Evolutionary conservation across 2,888 invertebrate species (phyloP).

Genomic region (Coleophora deauratella): DNA sequence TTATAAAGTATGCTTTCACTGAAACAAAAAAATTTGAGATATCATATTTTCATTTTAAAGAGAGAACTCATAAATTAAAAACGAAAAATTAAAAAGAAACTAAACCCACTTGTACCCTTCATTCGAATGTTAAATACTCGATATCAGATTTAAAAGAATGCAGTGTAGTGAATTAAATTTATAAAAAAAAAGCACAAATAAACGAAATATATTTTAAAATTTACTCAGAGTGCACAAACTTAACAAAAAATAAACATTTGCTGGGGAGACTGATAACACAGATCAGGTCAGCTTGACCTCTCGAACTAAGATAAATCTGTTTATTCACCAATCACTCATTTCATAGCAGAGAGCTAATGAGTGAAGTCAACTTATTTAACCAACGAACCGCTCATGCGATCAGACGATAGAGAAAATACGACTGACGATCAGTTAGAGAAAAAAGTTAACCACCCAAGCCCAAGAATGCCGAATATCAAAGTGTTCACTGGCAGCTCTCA

Average conservation of each 20-base stretch:
- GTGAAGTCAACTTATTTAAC: slow-evolving; percentile 32
- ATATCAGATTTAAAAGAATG: no score
- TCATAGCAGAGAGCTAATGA: slow-evolving; percentile 28
- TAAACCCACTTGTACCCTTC: no score
- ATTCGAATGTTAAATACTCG: no score
- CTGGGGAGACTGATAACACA: slow-evolving; percentile 35
- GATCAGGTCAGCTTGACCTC: slow-evolving; percentile 40
- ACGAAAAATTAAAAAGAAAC: no score
- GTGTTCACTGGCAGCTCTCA: slow-evolving; percentile 99
- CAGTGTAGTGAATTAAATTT: no score
- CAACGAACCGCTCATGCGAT: slow-evolving; percentile 41
- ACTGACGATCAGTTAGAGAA: slow-evolving; percentile 29
- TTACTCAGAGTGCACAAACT: no score
- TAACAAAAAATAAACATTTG: slow-evolving; percentile 13
- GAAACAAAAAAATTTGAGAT: no score
- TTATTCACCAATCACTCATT: slow-evolving; percentile 43
- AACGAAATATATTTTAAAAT: no score
- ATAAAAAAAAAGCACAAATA: no score
- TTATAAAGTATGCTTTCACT: no score
- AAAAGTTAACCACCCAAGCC: slow-evolving; percentile 35
- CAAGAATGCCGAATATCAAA: slow-evolving; percentile 98
- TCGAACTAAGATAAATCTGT: slow-evolving; percentile 57
- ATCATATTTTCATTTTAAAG: no score
- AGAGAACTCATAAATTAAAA: no score
- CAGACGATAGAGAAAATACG: slow-evolving; percentile 1